Evolutionary conservation across 1,140 invertebrate genomes (phyloP).

Genomic region (Pseudomyrmex sp.): DNA sequence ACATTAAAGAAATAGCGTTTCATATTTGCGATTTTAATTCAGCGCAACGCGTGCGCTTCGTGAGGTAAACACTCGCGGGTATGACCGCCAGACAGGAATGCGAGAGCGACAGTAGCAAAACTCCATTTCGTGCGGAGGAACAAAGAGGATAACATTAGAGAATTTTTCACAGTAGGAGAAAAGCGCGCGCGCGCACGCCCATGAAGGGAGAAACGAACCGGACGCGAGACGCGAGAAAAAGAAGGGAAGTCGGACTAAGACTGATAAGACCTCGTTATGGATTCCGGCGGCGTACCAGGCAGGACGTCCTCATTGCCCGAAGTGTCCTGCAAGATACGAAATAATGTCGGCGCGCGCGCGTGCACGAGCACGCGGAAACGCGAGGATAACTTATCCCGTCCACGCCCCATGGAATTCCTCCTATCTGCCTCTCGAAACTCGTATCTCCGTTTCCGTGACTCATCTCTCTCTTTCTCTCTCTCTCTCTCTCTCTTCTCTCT

Average conservation of each 20-base stretch:
- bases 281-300: slow-evolving; percentile 74
- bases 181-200: neutral
- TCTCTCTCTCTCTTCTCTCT: slow-evolving; percentile 30
- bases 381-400: slow-evolving; percentile 79
- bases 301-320: slow-evolving; percentile 80
- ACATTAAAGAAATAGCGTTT: neutral
- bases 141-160: slow-evolving; percentile 50
- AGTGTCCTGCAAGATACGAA: slow-evolving; percentile 80
- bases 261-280: slow-evolving; percentile 79
- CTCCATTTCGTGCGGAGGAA: slow-evolving; percentile 7
- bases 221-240: slow-evolving; percentile 1
- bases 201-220: slow-evolving; percentile 4
- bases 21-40: slow-evolving; percentile 38
- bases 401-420: slow-evolving; percentile 72
- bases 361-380: slow-evolving; percentile 71
- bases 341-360: slow-evolving; percentile 75
- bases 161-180: slow-evolving; percentile 10
- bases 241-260: slow-evolving; percentile 68
- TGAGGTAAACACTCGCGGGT: slow-evolving; percentile 15
- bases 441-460: slow-evolving; percentile 73
- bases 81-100: slow-evolving; percentile 27
- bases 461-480: slow-evolving; percentile 48
- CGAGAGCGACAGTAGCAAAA: neutral
- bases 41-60: slow-evolving; percentile 16
- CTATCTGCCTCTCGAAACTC: slow-evolving; percentile 65